Base-by-base conservation (phyloP, 1,140 invertebrate species). In the Saxidomus purpurata region DNA sequence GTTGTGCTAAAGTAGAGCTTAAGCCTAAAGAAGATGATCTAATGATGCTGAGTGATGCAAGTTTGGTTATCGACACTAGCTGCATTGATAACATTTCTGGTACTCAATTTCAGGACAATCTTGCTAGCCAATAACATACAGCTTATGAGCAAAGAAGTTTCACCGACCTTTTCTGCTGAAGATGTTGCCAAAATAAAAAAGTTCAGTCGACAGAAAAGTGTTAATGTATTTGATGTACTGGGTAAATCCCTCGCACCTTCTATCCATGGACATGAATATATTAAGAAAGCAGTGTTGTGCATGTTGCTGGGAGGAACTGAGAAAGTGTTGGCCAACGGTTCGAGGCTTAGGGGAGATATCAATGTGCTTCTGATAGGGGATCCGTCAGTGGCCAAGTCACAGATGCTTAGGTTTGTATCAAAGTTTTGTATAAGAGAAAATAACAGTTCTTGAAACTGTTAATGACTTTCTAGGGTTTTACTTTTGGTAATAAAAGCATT, bases 331-430 rank as follows among this genome's bases (percentile, higher is more conserved):
- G 97, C 98, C 0, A 99, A 99, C 96, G 99, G 99, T 36, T 99
- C 99, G 0, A 96, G 99, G 80, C 96, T 99, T 0, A 97, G 99
- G 97, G 99, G 99, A 92, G 99, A 99, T 94, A 99, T 99, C 74
- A 99, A 99, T 96, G 96, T 99, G 47, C 96, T 99, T 25, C 96
- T 99, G 0, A 99, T 99, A 94, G 99, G 99, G 67, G 99, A 99
- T 97, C 99, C 99, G 0, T 99, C 98, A 77, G 99, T 99, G 67
- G 99, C 99, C 4, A 99, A 99, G 96, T 99, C 99, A 0, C 99
- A 99, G 95, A 96, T 99, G 91, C 95, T 99, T 4, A 93, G 96
- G 93, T 96, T 38, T 13, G 67, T 71, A 22, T 43, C n/a, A n/a
- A n/a, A n/a, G n/a, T n/a, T n/a, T n/a, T 52, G 19, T 80, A 80